phyloP scores from a whole-genome alignment of 1,140 invertebrate genomes.

The Ostrea edulis region DNA sequence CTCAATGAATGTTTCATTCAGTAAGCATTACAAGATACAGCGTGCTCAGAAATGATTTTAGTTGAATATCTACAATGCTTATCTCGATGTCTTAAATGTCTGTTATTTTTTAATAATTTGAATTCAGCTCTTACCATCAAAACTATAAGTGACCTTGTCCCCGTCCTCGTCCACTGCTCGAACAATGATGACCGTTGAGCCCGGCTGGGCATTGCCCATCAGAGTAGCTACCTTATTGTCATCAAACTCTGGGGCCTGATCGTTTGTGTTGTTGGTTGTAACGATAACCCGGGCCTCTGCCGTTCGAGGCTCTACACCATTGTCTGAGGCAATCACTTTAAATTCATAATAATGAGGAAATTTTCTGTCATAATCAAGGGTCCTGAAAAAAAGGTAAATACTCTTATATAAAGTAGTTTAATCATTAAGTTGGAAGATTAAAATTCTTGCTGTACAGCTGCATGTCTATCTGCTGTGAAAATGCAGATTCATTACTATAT shows the following conservation, averaged over 20 bases:
- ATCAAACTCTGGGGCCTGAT: slow-evolving; percentile 43
- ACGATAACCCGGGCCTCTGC: slow-evolving; percentile 32
- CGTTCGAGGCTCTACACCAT: background rate
- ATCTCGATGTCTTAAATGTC: too few species aligned
- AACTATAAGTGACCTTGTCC: slow-evolving; percentile 46
- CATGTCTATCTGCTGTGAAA: too few species aligned
- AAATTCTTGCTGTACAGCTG: too few species aligned
- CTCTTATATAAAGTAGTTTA: background rate
- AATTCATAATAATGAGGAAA: slow-evolving; percentile 44
- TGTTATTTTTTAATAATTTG: too few species aligned
- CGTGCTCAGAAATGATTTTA: too few species aligned
- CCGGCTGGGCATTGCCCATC: slow-evolving; percentile 22
- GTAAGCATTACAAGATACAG: too few species aligned
- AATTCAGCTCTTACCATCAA: slow-evolving; percentile 4
- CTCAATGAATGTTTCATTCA: too few species aligned
- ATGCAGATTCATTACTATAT: background rate
- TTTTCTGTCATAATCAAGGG: slow-evolving; percentile 46
- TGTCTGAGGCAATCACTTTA: slow-evolving; percentile 41
- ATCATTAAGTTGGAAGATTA: too few species aligned
- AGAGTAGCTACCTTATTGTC: slow-evolving; percentile 42
- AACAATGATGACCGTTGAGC: slow-evolving; percentile 17
- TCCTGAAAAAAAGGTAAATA: background rate
- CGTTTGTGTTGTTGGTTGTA: slow-evolving; percentile 41
- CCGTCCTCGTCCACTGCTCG: slow-evolving; percentile 50
- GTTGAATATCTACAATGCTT: too few species aligned